Percentiles rank a stretch among this genome's conserved stretches.
phyloP scores from a whole-genome alignment of 1,140 invertebrate genomes.

The Chrysopa pallens region DNA sequence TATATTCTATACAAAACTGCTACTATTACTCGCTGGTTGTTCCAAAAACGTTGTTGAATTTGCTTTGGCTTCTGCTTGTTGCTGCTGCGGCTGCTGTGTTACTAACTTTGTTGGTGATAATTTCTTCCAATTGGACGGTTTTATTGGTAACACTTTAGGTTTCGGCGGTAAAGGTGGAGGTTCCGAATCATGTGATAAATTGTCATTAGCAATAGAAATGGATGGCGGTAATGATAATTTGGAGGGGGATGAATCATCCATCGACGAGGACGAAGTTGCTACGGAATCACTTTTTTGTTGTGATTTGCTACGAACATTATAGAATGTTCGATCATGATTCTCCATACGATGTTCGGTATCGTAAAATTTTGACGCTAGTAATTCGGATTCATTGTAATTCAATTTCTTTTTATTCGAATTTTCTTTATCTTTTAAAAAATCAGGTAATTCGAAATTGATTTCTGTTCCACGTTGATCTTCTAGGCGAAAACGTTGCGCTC shows the following conservation, averaged over 20 bases:
- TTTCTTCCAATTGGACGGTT: constrained; percentile 30
- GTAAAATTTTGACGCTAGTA: neutral
- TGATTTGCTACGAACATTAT: neutral
- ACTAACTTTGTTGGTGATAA: constrained; percentile 1
- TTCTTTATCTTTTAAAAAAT: constrained; percentile 50
- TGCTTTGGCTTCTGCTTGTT: too few species aligned
- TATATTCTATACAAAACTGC: too few species aligned
- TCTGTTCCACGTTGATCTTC: constrained; percentile 70
- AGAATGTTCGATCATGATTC: neutral
- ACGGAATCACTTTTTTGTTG: constrained; percentile 2
- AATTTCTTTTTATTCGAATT: constrained; percentile 10
- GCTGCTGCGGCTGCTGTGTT: too few species aligned
- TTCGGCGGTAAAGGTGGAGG: constrained; percentile 36
- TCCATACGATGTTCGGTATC: constrained; percentile 1
- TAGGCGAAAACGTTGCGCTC: constrained; percentile 50
- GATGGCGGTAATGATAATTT: constrained; percentile 9
- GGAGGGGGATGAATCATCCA: constrained; percentile 6
- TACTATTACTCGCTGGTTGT: too few species aligned
- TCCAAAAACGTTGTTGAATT: too few species aligned
- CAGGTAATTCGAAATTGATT: constrained; percentile 63
- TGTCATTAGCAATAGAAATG: constrained; percentile 1
- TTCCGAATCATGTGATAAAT: constrained; percentile 10
- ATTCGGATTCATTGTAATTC: constrained; percentile 3
- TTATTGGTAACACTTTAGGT: constrained; percentile 34
- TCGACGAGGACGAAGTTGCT: constrained; percentile 3